Percentiles rank a stretch among this genome's conserved stretches.
Evolutionary conservation across 2,888 invertebrate genomes (phyloP).

Genomic region (Tupiocoris notatus): DNA sequence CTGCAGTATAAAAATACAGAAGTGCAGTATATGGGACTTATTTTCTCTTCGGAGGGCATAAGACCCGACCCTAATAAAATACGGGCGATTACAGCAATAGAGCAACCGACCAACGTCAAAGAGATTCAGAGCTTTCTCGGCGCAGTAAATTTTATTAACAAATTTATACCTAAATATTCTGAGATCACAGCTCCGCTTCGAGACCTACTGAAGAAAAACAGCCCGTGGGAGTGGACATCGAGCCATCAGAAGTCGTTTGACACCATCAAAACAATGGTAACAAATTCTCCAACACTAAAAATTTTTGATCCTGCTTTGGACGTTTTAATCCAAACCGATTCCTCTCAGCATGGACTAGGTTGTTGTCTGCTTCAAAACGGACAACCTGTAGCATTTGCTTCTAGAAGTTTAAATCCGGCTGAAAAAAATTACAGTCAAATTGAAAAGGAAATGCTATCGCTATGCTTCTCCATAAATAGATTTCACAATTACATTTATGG

Average conservation of each 20-base stretch:
- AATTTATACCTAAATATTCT: constrained; percentile 33
- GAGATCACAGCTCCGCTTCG: no score
- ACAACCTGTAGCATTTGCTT: constrained; percentile 44
- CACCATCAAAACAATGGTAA: constrained; percentile 31
- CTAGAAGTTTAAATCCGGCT: constrained; percentile 41
- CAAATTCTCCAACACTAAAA: constrained; percentile 41
- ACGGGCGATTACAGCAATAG: constrained; percentile 17
- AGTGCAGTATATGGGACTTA: constrained; percentile 8
- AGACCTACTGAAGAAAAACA: constrained; percentile 36
- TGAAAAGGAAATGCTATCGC: constrained; percentile 47
- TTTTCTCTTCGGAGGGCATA: constrained; percentile 16
- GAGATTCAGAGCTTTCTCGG: constrained; percentile 30
- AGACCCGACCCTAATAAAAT: constrained; percentile 26
- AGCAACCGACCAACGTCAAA: constrained; percentile 3
- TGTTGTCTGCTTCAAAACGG: constrained; percentile 45
- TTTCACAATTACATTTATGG: constrained; percentile 33
- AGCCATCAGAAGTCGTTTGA: constrained; percentile 26
- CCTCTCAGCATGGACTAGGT: constrained; percentile 40
- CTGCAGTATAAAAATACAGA: constrained; percentile 8
- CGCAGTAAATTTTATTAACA: no score
- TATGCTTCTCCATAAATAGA: constrained; percentile 16
- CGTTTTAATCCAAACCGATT: no score
- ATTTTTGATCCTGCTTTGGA: no score
- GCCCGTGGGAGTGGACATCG: constrained; percentile 13
- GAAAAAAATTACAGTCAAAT: constrained; percentile 48